These are phyloP conservation scores for Bubo scandiacus DNA, from an alignment of 2,113 vertebrate genomes.

Conservation along the genomic window DNA sequence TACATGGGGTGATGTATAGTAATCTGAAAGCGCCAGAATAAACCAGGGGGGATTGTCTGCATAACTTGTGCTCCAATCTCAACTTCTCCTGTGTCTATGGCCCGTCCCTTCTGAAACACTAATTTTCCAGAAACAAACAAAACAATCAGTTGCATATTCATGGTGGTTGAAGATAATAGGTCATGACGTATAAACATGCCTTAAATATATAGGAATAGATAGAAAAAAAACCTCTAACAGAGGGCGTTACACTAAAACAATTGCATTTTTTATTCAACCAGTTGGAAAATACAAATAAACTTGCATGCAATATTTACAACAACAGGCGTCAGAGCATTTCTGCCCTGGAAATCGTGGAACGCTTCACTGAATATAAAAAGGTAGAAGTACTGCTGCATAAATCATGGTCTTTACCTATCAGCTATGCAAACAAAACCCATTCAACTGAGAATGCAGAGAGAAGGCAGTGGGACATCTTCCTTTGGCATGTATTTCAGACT, in stretches of 20 bases:
- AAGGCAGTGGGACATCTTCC: neutral
- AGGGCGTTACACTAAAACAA: neutral
- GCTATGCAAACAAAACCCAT: neutral
- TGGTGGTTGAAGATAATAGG: neutral
- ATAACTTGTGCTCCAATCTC: conserved; percentile 91
- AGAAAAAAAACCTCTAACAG: neutral
- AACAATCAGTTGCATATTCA: neutral
- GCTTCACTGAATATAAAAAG: neutral
- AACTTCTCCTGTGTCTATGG: conserved; percentile 93
- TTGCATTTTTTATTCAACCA: neutral
- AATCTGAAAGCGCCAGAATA: conserved; percentile 98
- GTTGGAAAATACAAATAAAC: neutral
- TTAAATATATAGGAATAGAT: neutral
- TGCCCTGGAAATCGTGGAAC: neutral
- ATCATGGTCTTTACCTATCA: neutral
- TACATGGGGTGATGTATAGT: conserved; percentile 94
- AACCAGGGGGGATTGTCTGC: conserved; percentile 92
- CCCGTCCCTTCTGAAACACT: conserved; percentile 87
- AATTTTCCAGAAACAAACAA: conserved; percentile 66
- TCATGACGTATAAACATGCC: neutral
- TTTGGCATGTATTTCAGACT: neutral
- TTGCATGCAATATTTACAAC: neutral
- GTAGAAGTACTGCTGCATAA: neutral
- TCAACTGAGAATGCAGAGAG: neutral
- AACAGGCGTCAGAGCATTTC: neutral